Conservation (phyloP, 1,140 invertebrate species). For the Linepithema humile region DNA sequence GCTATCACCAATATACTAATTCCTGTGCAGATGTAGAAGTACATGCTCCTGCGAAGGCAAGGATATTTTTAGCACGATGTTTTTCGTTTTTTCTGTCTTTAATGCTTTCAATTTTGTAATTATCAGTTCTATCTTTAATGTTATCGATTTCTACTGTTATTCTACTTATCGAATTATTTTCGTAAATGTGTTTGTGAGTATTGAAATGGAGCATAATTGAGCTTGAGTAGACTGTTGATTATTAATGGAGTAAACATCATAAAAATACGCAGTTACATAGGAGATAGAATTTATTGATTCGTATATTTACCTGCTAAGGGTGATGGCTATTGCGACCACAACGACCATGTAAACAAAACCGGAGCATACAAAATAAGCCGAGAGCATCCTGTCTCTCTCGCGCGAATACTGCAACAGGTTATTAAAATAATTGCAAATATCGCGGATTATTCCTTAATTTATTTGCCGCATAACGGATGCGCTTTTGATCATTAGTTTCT, state of each 20-base stretch:
- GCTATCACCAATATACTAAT: slow-evolving; percentile 76
- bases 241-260: neutral
- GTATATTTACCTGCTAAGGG: slow-evolving; percentile 86
- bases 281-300: slow-evolving; percentile 9
- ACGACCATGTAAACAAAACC: slow-evolving; percentile 89
- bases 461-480: neutral
- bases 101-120: neutral
- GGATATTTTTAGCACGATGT: neutral
- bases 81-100: too few relatives aligned
- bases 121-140: too few relatives aligned
- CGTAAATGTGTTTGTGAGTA: too few relatives aligned
- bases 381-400: slow-evolving; percentile 93
- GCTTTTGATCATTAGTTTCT: neutral
- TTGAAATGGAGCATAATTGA: too few relatives aligned
- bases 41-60: slow-evolving; percentile 72
- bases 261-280: neutral
- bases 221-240: neutral
- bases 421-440: slow-evolving; percentile 20
- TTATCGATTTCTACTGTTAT: too few relatives aligned
- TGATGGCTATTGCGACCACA: slow-evolving; percentile 88
- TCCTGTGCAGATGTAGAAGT: slow-evolving; percentile 77
- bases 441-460: neutral
- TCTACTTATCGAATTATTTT: too few relatives aligned
- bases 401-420: slow-evolving; percentile 88
- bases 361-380: slow-evolving; percentile 93